A percentile compares a stretch with the other conserved stretches of the same genome.
Conservation (phyloP, 2,113 vertebrate species). For the Notarius quadriscutis region DNA sequence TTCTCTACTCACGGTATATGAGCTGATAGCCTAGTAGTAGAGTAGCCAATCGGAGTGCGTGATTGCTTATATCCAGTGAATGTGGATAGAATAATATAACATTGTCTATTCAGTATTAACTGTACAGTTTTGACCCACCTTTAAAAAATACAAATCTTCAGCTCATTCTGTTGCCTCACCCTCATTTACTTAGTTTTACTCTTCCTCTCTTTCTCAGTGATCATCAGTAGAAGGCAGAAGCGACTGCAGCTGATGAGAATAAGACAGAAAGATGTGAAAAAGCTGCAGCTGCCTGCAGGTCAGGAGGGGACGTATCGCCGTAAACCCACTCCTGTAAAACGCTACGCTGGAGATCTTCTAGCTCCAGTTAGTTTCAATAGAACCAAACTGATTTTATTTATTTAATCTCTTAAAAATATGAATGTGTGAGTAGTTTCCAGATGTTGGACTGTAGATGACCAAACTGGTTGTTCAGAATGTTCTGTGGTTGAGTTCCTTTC, state of each 20-base stretch:
- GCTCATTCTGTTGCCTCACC: not conserved
- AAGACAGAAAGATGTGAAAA: conserved; percentile 81
- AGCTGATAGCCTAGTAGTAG: too few species aligned
- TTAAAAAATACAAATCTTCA: not conserved
- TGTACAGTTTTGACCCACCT: not conserved
- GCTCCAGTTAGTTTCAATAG: conserved; percentile 79
- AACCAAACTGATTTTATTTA: conserved; percentile 19
- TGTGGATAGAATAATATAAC: too few species aligned
- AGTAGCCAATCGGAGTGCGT: too few species aligned
- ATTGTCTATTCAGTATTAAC: not conserved
- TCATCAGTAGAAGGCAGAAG: conserved; percentile 81
- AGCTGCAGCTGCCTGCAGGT: conserved; percentile 72
- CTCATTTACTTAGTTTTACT: not conserved
- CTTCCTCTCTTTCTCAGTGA: conserved; percentile 64
- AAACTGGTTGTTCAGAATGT: not conserved
- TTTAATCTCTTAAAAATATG: not conserved
- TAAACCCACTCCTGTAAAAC: conserved; percentile 75
- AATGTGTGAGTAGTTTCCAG: conserved; percentile 2
- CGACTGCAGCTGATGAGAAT: conserved; percentile 83
- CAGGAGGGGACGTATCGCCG: conserved; percentile 79
- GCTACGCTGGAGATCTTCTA: conserved; percentile 83
- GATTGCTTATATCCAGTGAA: too few species aligned
- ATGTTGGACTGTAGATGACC: not conserved
- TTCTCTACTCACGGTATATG: too few species aligned
- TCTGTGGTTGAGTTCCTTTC: not conserved